These are phyloP conservation scores for Grallaria varia DNA, from an alignment of 2,113 vertebrate genomes.

Conservation along the genomic window DNA sequence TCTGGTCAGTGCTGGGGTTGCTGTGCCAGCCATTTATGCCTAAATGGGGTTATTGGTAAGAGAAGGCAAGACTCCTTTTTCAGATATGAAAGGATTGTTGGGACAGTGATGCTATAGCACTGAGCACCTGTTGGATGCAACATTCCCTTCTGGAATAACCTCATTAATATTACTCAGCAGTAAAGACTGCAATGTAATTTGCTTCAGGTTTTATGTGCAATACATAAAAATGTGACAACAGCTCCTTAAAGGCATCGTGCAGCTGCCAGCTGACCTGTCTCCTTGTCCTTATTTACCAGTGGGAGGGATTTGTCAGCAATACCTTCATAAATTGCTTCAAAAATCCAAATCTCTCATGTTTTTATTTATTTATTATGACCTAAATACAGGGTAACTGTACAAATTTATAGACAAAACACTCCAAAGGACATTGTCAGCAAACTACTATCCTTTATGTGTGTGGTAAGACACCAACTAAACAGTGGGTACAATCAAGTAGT, in stretches of 20 bases:
- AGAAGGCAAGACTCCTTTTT: not conserved
- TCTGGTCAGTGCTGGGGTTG: not conserved
- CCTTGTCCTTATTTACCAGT: not conserved
- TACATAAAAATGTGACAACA: not conserved
- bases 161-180: not conserved
- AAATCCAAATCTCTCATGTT: not conserved
- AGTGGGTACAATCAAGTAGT: not conserved
- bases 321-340: not conserved
- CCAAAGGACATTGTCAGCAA: not conserved
- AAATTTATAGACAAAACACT: not conserved
- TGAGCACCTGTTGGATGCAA: not conserved
- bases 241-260: not conserved
- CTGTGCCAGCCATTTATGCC: not conserved
- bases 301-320: not conserved
- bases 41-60: not conserved
- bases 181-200: not conserved
- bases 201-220: not conserved
- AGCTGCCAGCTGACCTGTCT: not conserved
- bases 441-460: not conserved
- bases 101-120: not conserved
- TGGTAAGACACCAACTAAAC: not conserved
- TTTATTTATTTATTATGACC: conserved; percentile 2
- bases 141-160: not conserved
- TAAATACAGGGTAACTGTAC: not conserved
- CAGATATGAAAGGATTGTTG: not conserved